These are phyloP conservation scores for Eupithecia subfuscata DNA, from an alignment of 2,888 invertebrate genomes.

Conservation along the genomic window DNA sequence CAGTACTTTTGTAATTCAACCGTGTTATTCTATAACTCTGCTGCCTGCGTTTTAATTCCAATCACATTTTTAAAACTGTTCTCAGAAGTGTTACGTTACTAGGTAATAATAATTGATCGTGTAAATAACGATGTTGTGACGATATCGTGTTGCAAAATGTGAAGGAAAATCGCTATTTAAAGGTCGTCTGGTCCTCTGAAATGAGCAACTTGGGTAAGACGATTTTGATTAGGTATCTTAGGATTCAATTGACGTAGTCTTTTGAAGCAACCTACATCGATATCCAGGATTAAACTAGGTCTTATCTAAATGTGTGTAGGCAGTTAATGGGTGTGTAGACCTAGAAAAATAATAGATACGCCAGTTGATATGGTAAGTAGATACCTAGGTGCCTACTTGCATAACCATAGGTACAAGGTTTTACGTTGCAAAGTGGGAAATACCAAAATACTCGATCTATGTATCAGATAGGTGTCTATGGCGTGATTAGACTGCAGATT, in stretches of 20 bases:
- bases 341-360: slow-evolving; percentile 7
- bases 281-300: slow-evolving; percentile 6
- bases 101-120: slow-evolving; percentile 41
- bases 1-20: not conserved
- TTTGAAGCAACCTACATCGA: slow-evolving; percentile 23
- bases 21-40: not conserved
- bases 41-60: not conserved
- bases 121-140: slow-evolving; percentile 51
- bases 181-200: slow-evolving; percentile 44
- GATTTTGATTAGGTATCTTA: slow-evolving; percentile 1
- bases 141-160: slow-evolving; percentile 47
- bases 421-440: slow-evolving; percentile 3
- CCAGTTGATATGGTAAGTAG: not conserved
- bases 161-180: slow-evolving; percentile 48
- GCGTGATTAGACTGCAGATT: not conserved
- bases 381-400: not conserved
- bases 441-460: slow-evolving; percentile 1
- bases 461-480: not conserved
- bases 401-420: not conserved
- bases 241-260: not conserved
- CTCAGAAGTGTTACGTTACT: slow-evolving; percentile 5
- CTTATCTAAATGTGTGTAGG: slow-evolving; percentile 12
- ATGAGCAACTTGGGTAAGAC: slow-evolving; percentile 29
- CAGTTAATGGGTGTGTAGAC: not conserved
- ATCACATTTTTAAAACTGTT: slow-evolving; percentile 9